Percentiles rank a stretch among this genome's conserved stretches.
These are phyloP conservation scores for Eledona agricola DNA, from an alignment of 2,888 invertebrate species.

Conservation along the genomic window DNA sequence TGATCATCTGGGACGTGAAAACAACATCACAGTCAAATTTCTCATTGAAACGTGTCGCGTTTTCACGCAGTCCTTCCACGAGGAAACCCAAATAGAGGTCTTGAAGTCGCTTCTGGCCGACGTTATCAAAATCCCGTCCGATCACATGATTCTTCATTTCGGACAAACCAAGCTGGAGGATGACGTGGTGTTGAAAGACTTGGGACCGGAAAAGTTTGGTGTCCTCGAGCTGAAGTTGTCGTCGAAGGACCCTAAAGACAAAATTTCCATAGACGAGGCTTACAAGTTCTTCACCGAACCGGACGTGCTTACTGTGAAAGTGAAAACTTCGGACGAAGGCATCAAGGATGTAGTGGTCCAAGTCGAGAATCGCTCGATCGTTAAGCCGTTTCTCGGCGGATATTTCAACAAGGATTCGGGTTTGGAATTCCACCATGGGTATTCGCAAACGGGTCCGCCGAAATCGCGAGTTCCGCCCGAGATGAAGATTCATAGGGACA, in stretches of 20 bases:
- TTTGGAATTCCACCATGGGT: constrained; percentile 81
- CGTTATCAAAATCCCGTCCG: constrained; percentile 66
- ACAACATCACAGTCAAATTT: constrained; percentile 28
- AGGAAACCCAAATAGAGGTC: constrained; percentile 67
- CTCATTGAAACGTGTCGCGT: constrained; percentile 36
- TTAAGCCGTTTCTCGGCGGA: constrained; percentile 84
- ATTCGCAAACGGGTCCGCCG: constrained; percentile 79
- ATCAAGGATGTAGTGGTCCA: constrained; percentile 66
- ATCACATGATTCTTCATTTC: constrained; percentile 64
- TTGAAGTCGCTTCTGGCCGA: constrained; percentile 69
- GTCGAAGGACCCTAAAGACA: constrained; percentile 44
- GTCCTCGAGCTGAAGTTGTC: constrained; percentile 43
- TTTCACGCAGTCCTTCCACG: constrained; percentile 66
- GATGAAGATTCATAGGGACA: constrained; percentile 68
- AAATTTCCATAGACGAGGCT: constrained; percentile 54
- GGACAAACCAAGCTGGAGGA: constrained; percentile 57
- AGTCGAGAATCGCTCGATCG: constrained; percentile 68
- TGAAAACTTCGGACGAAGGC: constrained; percentile 61
- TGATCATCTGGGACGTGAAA: background rate
- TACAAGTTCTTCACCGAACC: constrained; percentile 59
- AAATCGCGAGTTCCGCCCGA: constrained; percentile 65
- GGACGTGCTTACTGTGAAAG: constrained; percentile 67
- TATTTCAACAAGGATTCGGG: constrained; percentile 77
- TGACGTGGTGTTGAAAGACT: constrained; percentile 38
- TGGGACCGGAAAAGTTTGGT: constrained; percentile 42